Evolutionary conservation across 2,888 invertebrate species (phyloP).

Genomic region (Beris morrisii): DNA sequence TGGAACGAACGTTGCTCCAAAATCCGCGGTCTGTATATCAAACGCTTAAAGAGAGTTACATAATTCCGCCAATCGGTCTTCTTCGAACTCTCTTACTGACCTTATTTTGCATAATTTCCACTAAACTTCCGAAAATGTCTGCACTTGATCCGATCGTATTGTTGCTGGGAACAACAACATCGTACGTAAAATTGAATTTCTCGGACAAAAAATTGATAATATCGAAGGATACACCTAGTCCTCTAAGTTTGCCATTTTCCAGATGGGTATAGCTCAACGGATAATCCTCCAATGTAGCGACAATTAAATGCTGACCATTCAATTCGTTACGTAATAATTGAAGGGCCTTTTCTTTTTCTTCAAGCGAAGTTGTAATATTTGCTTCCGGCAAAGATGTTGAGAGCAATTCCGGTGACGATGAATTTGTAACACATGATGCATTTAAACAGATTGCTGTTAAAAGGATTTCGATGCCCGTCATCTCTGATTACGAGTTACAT

Average conservation of each 20-base stretch:
- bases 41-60: constrained; percentile 20
- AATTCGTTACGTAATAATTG: constrained; percentile 42
- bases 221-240: constrained; percentile 73
- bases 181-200: constrained; percentile 74
- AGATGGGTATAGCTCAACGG: constrained; percentile 63
- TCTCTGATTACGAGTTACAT: constrained; percentile 8
- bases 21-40: constrained; percentile 71
- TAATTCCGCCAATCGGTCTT: not conserved
- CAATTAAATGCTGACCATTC: constrained; percentile 49
- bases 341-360: constrained; percentile 43
- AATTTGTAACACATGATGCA: constrained; percentile 26
- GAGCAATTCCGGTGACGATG: not conserved
- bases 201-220: constrained; percentile 68
- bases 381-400: not conserved
- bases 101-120: constrained; percentile 64
- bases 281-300: constrained; percentile 61
- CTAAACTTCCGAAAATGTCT: constrained; percentile 62
- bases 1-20: constrained; percentile 79
- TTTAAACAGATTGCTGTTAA: constrained; percentile 38
- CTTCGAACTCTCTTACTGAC: constrained; percentile 54
- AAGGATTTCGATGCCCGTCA: constrained; percentile 37
- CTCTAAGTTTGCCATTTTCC: constrained; percentile 61
- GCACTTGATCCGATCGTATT: constrained; percentile 63
- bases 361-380: constrained; percentile 15
- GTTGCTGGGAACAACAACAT: constrained; percentile 64